Evolutionary conservation across 2,113 vertebrate genomes (phyloP).

Genomic region (Cervus canadensis): DNA sequence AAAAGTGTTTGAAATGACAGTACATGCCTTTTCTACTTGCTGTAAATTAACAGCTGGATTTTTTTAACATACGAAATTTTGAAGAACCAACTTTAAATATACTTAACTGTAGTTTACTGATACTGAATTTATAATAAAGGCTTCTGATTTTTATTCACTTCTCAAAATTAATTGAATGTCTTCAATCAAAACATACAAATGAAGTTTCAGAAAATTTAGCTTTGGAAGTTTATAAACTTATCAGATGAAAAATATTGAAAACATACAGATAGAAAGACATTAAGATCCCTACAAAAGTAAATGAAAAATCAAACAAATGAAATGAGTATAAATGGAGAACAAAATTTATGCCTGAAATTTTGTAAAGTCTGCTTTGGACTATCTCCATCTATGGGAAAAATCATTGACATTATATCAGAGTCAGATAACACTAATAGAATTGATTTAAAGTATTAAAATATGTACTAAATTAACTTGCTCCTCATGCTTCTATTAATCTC

Average conservation of each 20-base stretch:
- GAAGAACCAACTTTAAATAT: background rate
- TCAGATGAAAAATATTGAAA: background rate
- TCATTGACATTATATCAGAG: background rate
- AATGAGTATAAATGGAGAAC: background rate
- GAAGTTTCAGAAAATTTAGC: background rate
- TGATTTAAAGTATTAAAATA: background rate
- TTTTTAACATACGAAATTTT: background rate
- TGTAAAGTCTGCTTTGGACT: background rate
- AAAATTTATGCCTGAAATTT: background rate
- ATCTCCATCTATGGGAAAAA: background rate
- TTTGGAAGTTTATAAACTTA: background rate
- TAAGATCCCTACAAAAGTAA: background rate
- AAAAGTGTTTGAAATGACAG: background rate
- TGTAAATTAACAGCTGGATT: background rate
- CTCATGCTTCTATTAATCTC: background rate
- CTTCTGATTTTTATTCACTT: background rate
- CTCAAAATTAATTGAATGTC: background rate
- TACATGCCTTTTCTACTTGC: background rate
- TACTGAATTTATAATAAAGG: background rate
- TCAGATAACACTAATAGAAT: background rate
- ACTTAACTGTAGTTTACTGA: background rate
- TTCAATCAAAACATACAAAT: background rate
- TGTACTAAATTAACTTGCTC: background rate
- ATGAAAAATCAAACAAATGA: background rate
- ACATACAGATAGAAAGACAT: background rate